Percentiles rank a stretch among this genome's conserved stretches.
phyloP scores from a whole-genome alignment of 2,113 vertebrate species.

The Cathartes aura region DNA sequence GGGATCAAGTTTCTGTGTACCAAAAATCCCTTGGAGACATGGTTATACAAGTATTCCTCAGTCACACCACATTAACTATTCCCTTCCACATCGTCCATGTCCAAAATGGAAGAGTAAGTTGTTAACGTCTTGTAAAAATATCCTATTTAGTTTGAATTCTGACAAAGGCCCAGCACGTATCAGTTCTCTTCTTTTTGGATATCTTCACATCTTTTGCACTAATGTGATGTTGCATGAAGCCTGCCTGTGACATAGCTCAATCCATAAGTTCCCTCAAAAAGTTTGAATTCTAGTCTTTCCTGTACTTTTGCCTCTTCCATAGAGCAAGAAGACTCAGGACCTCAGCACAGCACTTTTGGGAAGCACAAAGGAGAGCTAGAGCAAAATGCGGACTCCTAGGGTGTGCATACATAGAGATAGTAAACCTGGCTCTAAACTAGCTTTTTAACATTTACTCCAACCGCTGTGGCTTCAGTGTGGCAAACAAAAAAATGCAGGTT shows the following conservation, averaged over 20 bases:
- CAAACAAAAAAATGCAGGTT: neutral
- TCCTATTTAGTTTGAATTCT: neutral
- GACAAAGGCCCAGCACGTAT: accelerated
- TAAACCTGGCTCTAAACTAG: neutral
- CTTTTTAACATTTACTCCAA: neutral
- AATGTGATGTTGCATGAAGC: neutral
- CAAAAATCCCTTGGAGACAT: neutral
- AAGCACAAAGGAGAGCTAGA: neutral
- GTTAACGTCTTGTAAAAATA: neutral
- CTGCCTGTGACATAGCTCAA: neutral
- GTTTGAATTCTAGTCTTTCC: neutral
- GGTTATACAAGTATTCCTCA: neutral
- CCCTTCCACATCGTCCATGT: neutral
- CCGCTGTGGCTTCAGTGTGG: neutral
- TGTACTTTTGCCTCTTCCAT: neutral
- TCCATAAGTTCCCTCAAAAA: neutral
- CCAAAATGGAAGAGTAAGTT: neutral
- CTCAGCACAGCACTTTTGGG: neutral
- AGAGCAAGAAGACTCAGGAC: neutral
- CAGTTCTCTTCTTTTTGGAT: neutral
- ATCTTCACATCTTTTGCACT: neutral
- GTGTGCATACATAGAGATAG: neutral
- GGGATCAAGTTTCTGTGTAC: neutral
- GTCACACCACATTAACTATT: neutral
- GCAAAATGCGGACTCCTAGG: neutral